Conservation (phyloP, 2,113 vertebrate genomes). For the Gasterosteus aculeatus region DNA sequence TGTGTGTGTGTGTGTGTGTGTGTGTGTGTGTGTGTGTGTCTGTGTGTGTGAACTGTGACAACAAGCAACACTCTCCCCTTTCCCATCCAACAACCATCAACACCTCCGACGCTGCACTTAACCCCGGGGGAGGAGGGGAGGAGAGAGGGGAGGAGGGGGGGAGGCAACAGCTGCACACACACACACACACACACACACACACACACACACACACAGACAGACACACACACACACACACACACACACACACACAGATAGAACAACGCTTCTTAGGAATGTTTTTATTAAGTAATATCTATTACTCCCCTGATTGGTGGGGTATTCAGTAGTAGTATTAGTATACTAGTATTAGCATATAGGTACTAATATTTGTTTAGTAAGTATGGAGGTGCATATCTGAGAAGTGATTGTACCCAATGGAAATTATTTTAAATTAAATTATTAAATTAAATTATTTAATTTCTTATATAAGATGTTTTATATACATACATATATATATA, state of each 20-base stretch:
- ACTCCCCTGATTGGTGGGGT: too few relatives aligned
- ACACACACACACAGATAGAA: neutral
- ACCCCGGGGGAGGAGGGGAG: constrained; percentile 1
- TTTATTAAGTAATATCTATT: too few relatives aligned
- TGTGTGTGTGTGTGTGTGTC: neutral
- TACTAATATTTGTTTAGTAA: too few relatives aligned
- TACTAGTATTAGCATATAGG: too few relatives aligned
- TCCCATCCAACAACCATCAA: neutral
- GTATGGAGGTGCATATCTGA: too few relatives aligned
- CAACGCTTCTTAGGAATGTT: too few relatives aligned
- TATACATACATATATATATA: neutral
- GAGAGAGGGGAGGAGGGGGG: neutral
- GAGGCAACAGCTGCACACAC: neutral
- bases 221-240: neutral
- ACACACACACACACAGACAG: neutral
- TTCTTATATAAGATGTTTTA: neutral
- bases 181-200: neutral
- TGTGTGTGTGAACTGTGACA: neutral
- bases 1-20: neutral
- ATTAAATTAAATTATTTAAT: too few relatives aligned
- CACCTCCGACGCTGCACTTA: constrained; percentile 8
- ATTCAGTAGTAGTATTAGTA: too few relatives aligned
- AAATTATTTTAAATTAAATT: too few relatives aligned
- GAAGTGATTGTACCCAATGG: too few relatives aligned
- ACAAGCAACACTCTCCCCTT: neutral